Evolutionary conservation across 1,140 invertebrate species (phyloP).

Genomic region (Drosophila watanabei): DNA sequence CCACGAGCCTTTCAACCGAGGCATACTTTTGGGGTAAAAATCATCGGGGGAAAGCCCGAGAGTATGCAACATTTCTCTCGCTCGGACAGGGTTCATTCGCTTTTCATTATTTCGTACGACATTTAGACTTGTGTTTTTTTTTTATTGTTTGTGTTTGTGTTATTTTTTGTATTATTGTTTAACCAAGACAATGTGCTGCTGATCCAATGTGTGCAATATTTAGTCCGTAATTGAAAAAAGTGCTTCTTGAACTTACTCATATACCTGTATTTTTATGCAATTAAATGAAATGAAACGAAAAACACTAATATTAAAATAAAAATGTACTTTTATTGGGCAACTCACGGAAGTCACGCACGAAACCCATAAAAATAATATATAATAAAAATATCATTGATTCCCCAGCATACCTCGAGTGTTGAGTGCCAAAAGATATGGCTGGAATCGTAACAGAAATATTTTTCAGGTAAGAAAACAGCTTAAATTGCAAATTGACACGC

Average conservation of each 20-base stretch:
- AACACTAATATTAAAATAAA: conserved; percentile 19
- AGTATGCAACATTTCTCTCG: conserved; percentile 16
- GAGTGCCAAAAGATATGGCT: conserved; percentile 28
- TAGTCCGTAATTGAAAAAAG: conserved; percentile 43
- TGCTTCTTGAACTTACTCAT: conserved; percentile 49
- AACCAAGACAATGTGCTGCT: conserved; percentile 46
- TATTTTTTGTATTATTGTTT: conserved; percentile 32
- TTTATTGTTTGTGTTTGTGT: conserved; percentile 16
- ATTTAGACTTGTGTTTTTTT: conserved; percentile 17
- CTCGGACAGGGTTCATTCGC: conserved; percentile 13
- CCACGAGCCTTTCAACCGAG: conserved; percentile 2
- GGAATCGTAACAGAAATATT: background rate
- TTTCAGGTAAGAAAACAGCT: conserved; percentile 12
- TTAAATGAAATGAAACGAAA: conserved; percentile 45
- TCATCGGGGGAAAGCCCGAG: background rate
- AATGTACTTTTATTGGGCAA: background rate
- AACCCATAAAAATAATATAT: conserved; percentile 50
- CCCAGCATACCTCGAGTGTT: conserved; percentile 41
- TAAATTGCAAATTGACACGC: conserved; percentile 34
- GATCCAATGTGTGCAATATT: conserved; percentile 53
- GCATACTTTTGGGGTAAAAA: conserved; percentile 19
- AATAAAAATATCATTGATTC: conserved; percentile 52
- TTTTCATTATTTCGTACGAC: conserved; percentile 38
- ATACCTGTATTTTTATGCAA: conserved; percentile 57
- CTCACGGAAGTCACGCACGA: conserved; percentile 59